Evolutionary conservation across 2,888 invertebrate genomes (phyloP), one percentile per base, ranked within the genome.

Genomic region (Drosophila nr. medialis): DNA sequence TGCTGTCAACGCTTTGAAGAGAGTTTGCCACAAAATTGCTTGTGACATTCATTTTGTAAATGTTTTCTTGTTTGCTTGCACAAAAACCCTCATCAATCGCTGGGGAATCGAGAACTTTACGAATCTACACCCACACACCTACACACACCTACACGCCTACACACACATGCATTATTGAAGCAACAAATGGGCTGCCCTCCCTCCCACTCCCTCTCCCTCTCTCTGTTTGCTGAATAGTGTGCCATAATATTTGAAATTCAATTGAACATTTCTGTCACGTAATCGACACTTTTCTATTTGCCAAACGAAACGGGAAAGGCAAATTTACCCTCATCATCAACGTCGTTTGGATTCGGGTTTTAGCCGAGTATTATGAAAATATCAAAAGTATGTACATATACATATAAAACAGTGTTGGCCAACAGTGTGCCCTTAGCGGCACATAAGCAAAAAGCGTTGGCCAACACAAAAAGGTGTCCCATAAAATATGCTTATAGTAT

Each of bases 181-280:
- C 82, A 89, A 89, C 80, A 89, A 86, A 86, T 86, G 82, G 80
- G 59, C 60, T 38, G 30, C 45, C 5, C 11, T 4, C 51, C 18
- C 42, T 21, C 7, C 45, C 55, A 13, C 21, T 21, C 18, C 13
- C n/a, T 40, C 27, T 15, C 32, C 15, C 27, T 7, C 11, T 24
- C 63, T 6, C n/a, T 8, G 60, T 29, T 50, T 62, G 49, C 56
- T 69, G 75, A 77, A 75, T 77, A 68, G 76, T 72, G 65, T 71
- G 67, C 72, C 27, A 75, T 78, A 80, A 80, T 81, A 90, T 83
- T 77, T 84, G 83, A 83, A 90, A 88, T 83, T 86, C 86, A 86
- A 86, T 90, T 90, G 86, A 78, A 72, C 80, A 90, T 88, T 90
- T 90, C 78, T 84, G 84, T 90, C 89, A 90, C 89, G 90, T 90